phyloP scores from a whole-genome alignment of 2,797 vertebrate species.

The Tapirus indicus region DNA sequence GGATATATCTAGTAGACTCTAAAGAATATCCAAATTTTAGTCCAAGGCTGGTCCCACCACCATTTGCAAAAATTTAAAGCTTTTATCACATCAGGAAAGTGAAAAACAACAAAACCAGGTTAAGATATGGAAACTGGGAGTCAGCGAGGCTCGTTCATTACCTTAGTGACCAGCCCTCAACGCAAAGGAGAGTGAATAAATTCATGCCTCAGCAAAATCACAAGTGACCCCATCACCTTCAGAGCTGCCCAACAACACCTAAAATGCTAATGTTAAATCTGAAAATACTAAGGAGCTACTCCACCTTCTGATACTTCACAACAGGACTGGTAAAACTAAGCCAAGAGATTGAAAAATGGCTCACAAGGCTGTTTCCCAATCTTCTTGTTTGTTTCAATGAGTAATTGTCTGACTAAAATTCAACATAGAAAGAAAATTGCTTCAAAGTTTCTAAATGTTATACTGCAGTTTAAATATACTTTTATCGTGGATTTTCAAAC shows the following conservation, averaged over 20 bases:
- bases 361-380: constrained; percentile 2
- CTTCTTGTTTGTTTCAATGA: background rate
- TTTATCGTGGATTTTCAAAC: background rate
- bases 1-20: background rate
- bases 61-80: background rate
- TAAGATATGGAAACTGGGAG: background rate
- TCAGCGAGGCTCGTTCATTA: background rate
- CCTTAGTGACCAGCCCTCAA: background rate
- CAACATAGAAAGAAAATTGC: background rate
- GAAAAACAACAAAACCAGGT: background rate
- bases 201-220: background rate
- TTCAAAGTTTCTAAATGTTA: background rate
- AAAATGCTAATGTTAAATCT: background rate
- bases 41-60: background rate
- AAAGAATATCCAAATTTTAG: background rate
- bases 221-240: background rate
- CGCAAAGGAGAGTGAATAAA: background rate
- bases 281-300: background rate
- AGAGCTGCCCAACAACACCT: background rate
- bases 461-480: background rate
- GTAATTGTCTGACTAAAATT: background rate
- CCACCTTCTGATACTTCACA: background rate
- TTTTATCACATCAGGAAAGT: background rate
- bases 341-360: background rate
- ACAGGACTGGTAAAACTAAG: background rate